These are phyloP conservation scores for Ibidorhyncha struthersii DNA, from an alignment of 2,113 vertebrate species.

Conservation along the genomic window DNA sequence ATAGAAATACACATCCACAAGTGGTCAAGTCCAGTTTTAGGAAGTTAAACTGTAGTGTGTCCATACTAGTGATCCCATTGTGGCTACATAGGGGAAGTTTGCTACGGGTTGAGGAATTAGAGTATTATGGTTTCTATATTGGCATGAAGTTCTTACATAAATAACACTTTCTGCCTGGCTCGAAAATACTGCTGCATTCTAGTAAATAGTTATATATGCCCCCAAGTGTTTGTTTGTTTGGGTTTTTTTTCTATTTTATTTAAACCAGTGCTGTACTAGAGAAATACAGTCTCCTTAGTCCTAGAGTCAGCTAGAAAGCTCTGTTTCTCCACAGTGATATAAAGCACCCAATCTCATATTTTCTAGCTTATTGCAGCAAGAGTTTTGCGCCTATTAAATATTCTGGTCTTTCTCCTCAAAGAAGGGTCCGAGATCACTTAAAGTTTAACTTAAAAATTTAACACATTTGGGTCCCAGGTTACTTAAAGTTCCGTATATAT, in stretches of 20 bases:
- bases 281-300: neutral
- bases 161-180: neutral
- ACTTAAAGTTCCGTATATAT: accelerated
- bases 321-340: neutral
- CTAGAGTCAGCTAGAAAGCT: neutral
- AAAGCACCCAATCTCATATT: neutral
- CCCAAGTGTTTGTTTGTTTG: neutral
- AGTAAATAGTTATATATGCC: neutral
- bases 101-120: neutral
- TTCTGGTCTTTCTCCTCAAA: neutral
- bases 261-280: neutral
- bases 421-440: neutral
- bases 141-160: neutral
- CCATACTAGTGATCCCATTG: neutral
- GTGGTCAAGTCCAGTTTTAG: accelerated
- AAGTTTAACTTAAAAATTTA: neutral
- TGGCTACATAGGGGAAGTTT: accelerated
- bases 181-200: neutral
- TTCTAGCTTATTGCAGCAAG: neutral
- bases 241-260: neutral
- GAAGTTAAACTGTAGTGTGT: neutral
- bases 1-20: neutral
- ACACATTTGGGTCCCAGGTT: neutral
- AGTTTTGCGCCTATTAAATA: neutral
- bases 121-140: neutral